These are phyloP conservation scores for Leptobrachium ailaonicum DNA, from an alignment of 2,113 vertebrate species.

Conservation along the genomic window DNA sequence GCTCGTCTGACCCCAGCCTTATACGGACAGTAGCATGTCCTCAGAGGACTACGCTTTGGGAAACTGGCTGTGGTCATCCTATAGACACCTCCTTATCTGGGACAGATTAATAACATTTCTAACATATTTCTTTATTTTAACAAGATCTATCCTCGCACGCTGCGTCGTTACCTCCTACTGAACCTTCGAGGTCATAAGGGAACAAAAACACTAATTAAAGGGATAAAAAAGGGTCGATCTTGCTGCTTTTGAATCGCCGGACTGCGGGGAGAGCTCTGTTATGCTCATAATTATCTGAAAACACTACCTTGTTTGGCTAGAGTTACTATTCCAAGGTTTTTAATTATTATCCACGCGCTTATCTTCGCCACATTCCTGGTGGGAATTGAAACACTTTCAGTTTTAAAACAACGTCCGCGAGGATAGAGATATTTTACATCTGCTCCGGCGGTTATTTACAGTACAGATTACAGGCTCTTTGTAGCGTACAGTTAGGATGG, in stretches of 20 bases:
- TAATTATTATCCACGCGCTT: neutral
- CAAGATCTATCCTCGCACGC: conserved; percentile 70
- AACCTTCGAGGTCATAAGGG: conserved; percentile 72
- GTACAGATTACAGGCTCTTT: conserved; percentile 33
- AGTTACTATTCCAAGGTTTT: conserved; percentile 2
- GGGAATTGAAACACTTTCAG: neutral
- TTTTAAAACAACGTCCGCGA: neutral
- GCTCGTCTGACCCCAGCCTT: too few species aligned
- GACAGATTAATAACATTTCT: conserved; percentile 33
- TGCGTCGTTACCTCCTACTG: conserved; percentile 76
- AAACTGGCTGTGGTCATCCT: too few species aligned
- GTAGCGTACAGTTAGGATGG: conserved; percentile 6
- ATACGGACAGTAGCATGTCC: too few species aligned
- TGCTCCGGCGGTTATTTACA: conserved; percentile 10
- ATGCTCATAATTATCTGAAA: conserved; percentile 51
- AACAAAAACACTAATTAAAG: conserved; percentile 80
- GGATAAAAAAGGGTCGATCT: conserved; percentile 65
- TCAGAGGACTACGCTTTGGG: too few species aligned
- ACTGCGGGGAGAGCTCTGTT: conserved; percentile 55
- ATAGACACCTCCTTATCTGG: neutral
- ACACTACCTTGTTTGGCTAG: conserved; percentile 22
- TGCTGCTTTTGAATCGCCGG: conserved; percentile 60
- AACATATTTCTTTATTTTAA: conserved; percentile 64
- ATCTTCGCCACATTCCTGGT: neutral
- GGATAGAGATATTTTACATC: conserved; percentile 24